Evolutionary conservation across 2,888 invertebrate species (phyloP), one percentile per base, ranked within the genome.

Genomic region (Dicycla oo): DNA sequence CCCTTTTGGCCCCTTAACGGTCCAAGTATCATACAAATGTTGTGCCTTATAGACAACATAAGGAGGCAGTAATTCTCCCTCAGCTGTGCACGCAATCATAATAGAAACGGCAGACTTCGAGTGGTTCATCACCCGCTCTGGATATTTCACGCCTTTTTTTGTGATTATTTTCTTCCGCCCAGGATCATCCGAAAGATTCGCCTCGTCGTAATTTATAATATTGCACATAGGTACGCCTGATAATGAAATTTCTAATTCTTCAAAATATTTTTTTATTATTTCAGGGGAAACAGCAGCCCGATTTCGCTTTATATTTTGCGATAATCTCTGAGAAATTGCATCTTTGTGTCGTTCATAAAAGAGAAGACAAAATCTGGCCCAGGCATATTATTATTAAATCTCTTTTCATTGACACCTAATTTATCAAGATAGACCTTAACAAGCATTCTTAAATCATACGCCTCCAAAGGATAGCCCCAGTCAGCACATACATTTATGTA

Each of bases 21-120:
- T 73, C 75, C 78, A 75, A n/a, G 67, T 93, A 4, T 70, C 54
- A 49, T 88, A 92, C 26, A 93, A 51, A 69, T 91, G 67, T 71
- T 88, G 87, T 5, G 91, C 83, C 70, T 93, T 94, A 78, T 93
- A 93, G 0, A 92, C 89, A 15, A 92, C 89, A 82, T 92, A 93
- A 40, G 88, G 86, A 18, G 92, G 91, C 38, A 93, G 75, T n/a
- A 89, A 49, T 56, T 83, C 73, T 15, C 93, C 93, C 60, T 71
- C 81, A 40, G 92, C 91, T 69, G 87, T 88, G 5, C 84, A 88
- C 54, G 89, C 84, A 58, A 93, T 85, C 92, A 93, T 93, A 23
- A 91, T 67, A 13, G 89, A 90, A 47, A 87, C 83, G 1, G 86
- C 69, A 34, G 85, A 67, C 34, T 75, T 79, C 20, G 66, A 61